Evolutionary conservation across 2,888 invertebrate species (phyloP), one percentile per base, ranked within the genome.

Genomic region (Leptopilina syphax): DNA sequence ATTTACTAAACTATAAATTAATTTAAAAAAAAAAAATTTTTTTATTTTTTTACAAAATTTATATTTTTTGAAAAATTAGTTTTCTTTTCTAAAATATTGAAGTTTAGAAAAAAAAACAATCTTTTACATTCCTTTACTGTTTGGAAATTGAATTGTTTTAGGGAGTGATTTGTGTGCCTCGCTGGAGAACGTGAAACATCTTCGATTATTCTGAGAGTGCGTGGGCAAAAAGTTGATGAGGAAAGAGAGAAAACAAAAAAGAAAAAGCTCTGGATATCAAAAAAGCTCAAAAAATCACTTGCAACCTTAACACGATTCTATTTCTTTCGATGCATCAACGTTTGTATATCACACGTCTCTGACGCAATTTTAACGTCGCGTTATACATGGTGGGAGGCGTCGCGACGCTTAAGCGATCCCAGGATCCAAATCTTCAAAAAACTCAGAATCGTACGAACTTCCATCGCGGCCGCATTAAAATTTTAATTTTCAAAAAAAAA

Each of bases 221-320:
- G 73, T 73, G 73, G 73, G 73, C 57, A 63, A n/a, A 63, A n/a
- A 57, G 34, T 54, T 47, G 44, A 67, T 44, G 66, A 50, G 44
- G 44, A 47, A 68, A 50, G 66, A 50, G 44, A 8, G 44, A 68
- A 50, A 50, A 68, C 34, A 10, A 68, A 50, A 12, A 50, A 50
- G 12, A 73, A 65, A 65, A 73, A 73, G 57, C 34, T 60, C 54
- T 41, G 57, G 57, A 80, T 81, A 80, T 79, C 82, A 80, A 82
- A 50, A 34, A 82, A 81, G 81, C 79, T 79, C 63, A 12, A 47
- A 47, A 65, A 83, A 82, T 81, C 83, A 82, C 85, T 84, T 82
- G 89, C 90, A 91, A 92, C 91, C 91, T 92, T 91, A 92, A 90
- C 91, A 92, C 88, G 87, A 88, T 88, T 92, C 91, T 91, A 91